Base-by-base conservation (phyloP, 1,140 invertebrate species). In the Drosophila oshimai region DNA sequence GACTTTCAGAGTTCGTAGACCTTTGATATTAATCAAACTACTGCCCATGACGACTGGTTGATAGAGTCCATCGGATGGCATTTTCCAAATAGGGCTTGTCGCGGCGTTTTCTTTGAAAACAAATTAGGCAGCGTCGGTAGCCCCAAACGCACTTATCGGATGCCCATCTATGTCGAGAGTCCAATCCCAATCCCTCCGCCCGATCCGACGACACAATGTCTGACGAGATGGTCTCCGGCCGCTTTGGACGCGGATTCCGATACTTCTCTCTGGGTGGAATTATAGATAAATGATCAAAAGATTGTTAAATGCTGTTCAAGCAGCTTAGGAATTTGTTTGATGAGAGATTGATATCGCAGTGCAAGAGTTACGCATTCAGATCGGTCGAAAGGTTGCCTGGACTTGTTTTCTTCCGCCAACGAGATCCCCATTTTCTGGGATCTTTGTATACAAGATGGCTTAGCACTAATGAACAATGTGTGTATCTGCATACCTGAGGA, bases 291-390 rank as follows among this genome's bases (percentile, higher is more conserved):
- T 83, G 74, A 45, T 76, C 47, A 81, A 61, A 70, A 78, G 80
- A 84, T 79, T 84, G 79, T 84, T 84, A 84, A 83, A 79, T 84
- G 79, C 77, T 74, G 83, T 72, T 84, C 70, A 74, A 78, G 77
- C 79, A 84, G 64, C 79, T 79, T 71, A 60, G 58, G 64, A 84
- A 84, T 84, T 84, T 79, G 76, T 84, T 71, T 84, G 79, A 84
- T 74, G 79, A 68, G 79, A 84, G 83, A 84, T 84, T 79, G 69
- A 84, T 71, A 72, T 84, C 80, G 79, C 49, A 17, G 6, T 31
- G 54, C 49, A 64, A 78, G 79, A 76, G 70, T 84, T 79, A 84
- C 70, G 65, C 80, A 79, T 67, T 62, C 46, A 41, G 61, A 67
- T 44, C 62, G 47, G 20, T 36, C 18, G 13, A 53, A 67, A 53